Percentiles rank a stretch among this genome's conserved stretches.
phyloP scores from a whole-genome alignment of 2,888 invertebrate genomes.

The Tetragonisca angustula region DNA sequence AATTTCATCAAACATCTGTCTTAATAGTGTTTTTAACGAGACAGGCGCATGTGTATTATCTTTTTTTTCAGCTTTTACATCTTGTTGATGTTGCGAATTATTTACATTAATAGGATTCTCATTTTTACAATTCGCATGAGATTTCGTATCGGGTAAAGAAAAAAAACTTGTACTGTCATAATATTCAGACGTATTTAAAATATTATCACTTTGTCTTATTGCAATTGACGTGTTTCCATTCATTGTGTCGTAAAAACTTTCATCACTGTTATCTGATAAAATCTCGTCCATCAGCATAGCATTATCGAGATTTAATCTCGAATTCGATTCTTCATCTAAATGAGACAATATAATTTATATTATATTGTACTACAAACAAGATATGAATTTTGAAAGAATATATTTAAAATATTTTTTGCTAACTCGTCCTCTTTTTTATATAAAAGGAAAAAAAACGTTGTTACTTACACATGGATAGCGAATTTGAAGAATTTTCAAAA shows the following conservation, averaged over 20 bases:
- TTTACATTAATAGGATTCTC: not conserved
- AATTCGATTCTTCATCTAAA: not conserved
- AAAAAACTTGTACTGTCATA: not conserved
- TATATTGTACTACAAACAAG: not conserved
- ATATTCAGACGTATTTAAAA: not conserved
- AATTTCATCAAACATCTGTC: conserved; percentile 9
- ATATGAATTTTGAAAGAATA: not conserved
- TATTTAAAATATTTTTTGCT: not conserved
- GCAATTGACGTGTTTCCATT: not conserved
- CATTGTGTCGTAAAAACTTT: not conserved
- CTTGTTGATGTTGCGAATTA: not conserved
- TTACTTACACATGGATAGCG: not conserved
- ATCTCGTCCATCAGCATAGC: not conserved
- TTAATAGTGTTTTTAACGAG: not conserved
- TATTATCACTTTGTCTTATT: too few species aligned
- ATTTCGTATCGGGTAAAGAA: not conserved
- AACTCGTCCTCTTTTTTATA: not conserved
- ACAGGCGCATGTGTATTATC: not conserved
- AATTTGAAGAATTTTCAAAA: not conserved
- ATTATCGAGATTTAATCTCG: conserved; percentile 6
- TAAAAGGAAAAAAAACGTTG: not conserved
- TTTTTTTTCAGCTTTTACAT: not conserved
- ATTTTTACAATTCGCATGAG: not conserved
- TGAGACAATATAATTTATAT: conserved; percentile 1
- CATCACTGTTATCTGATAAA: not conserved